Evolutionary conservation across 2,888 invertebrate genomes (phyloP).

Genomic region (Cephalotes varians): DNA sequence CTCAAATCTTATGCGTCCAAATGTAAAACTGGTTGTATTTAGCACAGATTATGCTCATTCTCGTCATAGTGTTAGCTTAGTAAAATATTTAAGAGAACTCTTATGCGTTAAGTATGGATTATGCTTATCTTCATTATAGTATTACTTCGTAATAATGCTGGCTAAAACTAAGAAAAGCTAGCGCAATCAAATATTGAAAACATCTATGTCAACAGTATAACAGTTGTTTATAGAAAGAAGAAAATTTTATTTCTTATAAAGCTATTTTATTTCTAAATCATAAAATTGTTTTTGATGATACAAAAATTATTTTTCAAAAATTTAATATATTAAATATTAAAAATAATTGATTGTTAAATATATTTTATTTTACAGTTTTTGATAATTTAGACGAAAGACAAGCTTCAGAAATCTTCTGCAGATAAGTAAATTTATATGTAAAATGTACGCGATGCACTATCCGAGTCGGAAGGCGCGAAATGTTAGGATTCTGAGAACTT

Average conservation of each 20-base stretch:
- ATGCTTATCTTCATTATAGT: too few species aligned
- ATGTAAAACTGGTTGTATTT: too few species aligned
- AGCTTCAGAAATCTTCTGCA: conserved; percentile 13
- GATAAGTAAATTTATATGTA: conserved; percentile 48
- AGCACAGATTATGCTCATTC: too few species aligned
- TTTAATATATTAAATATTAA: neutral
- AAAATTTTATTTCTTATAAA: neutral
- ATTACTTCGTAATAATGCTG: too few species aligned
- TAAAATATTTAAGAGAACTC: too few species aligned
- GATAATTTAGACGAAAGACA: neutral
- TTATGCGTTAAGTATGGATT: too few species aligned
- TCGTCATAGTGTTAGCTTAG: too few species aligned
- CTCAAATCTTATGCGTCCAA: too few species aligned
- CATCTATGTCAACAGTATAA: too few species aligned
- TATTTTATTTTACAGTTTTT: neutral
- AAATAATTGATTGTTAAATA: neutral
- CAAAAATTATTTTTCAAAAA: neutral
- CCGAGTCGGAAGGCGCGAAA: conserved; percentile 54
- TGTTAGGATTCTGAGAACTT: conserved; percentile 69
- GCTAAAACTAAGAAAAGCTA: too few species aligned
- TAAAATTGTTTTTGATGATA: neutral
- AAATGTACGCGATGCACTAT: conserved; percentile 52
- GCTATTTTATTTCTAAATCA: neutral
- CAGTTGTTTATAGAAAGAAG: too few species aligned
- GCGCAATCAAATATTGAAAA: too few species aligned